Evolutionary conservation across 30 jellyfish, hydroid and myxozoan genomes (phyloP), one percentile per base, ranked within the genome.

Genomic region (Chironex yamaguchii): DNA sequence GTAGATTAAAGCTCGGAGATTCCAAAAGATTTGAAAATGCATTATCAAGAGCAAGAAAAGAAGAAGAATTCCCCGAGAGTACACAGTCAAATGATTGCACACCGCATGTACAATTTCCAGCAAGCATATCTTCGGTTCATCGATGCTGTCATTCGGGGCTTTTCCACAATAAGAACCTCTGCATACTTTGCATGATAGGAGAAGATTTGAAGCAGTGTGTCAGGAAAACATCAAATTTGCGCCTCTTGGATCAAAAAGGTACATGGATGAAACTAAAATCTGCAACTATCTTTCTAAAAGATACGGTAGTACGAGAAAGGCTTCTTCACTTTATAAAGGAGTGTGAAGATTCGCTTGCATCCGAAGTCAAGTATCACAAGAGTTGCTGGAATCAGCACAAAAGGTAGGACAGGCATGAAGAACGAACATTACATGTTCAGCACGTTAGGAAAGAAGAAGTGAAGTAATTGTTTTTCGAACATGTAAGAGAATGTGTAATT

Each of bases 301-400:
- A 66, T 66, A 58, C 13, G 64, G 34, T 1, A 66, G 63, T 66
- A 24, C 80, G 80, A 66, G 65, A 66, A 29, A 25, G 80, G 64
- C 0, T 66, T 22, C 80, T 66, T 13, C 65, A 25, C 4, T 25
- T 66, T 1, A 66, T 66, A 24, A 25, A 58, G 65, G 64, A 29
- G 2, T 22, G 65, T 0, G 65, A 66, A 66, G 80, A 66, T 29
- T 58, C 80, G 58, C 34, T 66, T 66, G 80, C 80, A 22, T 29
- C 29, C 1, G 80, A 66, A 29, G 63, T 66, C 0, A 22, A 58
- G 64, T 66, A 66, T 29, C 80, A 66, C 34, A 66, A 66, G 63
- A 22, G 65, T 25, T 66, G 80, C 80, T 66, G 80, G 80, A 66
- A 66, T 25, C 64, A 66, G 63, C 63, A 66, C 80, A 66, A 29